phyloP scores from a whole-genome alignment of 2,113 vertebrate species.

The Oryzias javanicus region DNA sequence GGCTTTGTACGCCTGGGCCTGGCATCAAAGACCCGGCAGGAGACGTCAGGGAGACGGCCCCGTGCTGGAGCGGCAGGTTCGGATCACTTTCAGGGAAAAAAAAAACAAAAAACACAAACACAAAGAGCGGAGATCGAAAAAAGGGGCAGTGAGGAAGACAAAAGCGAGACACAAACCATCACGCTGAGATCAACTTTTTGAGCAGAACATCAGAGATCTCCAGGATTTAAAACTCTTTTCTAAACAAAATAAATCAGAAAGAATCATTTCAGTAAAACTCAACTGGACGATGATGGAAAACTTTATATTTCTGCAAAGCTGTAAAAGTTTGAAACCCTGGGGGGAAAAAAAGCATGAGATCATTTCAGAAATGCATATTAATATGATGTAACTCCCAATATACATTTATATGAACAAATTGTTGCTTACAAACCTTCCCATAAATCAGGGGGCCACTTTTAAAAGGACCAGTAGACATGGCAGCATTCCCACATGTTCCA shows the following conservation, averaged over 20 bases:
- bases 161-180: not conserved
- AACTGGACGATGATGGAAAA: no score
- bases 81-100: slow-evolving; percentile 62
- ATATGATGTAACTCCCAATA: not conserved
- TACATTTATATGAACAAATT: not conserved
- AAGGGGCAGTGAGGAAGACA: slow-evolving; percentile 3
- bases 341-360: not conserved
- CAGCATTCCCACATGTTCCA: not conserved
- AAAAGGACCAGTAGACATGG: not conserved
- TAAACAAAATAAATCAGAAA: no score
- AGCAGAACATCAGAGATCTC: no score
- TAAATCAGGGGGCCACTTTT: not conserved
- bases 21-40: slow-evolving; percentile 75
- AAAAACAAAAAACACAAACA: slow-evolving; percentile 3
- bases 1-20: slow-evolving; percentile 70
- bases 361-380: not conserved
- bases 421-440: no score
- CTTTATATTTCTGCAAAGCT: no score
- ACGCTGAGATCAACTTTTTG: no score
- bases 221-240: no score
- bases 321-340: no score
- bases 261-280: no score
- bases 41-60: slow-evolving; percentile 69
- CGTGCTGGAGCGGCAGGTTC: slow-evolving; percentile 63
- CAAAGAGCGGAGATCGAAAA: no score